phyloP scores from a whole-genome alignment of 2,888 invertebrate genomes.

The Molorchus minor region DNA sequence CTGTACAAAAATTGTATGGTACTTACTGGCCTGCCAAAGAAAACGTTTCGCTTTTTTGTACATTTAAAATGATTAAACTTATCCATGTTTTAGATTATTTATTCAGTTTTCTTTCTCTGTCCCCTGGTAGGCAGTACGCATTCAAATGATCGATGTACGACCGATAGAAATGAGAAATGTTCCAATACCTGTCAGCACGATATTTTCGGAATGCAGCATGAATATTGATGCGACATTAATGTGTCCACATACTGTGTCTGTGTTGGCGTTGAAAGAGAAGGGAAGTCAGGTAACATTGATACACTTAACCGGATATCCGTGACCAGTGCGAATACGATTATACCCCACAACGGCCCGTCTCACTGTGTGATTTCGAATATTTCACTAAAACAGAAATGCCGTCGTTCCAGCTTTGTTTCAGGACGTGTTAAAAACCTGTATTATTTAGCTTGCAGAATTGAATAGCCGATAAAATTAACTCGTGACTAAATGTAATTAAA shows the following conservation, averaged over 20 bases:
- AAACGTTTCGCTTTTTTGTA: too few relatives aligned
- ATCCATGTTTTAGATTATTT: too few relatives aligned
- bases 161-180: neutral
- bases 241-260: neutral
- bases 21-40: too few relatives aligned
- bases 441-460: too few relatives aligned
- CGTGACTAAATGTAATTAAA: too few relatives aligned
- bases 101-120: too few relatives aligned
- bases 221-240: neutral
- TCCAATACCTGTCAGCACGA: neutral
- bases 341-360: constrained; percentile 8
- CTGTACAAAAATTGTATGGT: too few relatives aligned
- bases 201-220: neutral
- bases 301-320: constrained; percentile 26
- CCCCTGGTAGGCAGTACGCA: too few relatives aligned
- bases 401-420: neutral
- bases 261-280: constrained; percentile 17
- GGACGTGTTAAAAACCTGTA: too few relatives aligned
- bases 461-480: too few relatives aligned
- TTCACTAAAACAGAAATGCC: neutral
- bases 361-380: neutral
- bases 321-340: constrained; percentile 9
- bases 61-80: too few relatives aligned
- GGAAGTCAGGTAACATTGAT: constrained; percentile 13
- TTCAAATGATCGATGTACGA: too few relatives aligned